phyloP scores from a whole-genome alignment of 30 jellyfish, hydroid and myxozoan genomes.

The Aurelia sp. region DNA sequence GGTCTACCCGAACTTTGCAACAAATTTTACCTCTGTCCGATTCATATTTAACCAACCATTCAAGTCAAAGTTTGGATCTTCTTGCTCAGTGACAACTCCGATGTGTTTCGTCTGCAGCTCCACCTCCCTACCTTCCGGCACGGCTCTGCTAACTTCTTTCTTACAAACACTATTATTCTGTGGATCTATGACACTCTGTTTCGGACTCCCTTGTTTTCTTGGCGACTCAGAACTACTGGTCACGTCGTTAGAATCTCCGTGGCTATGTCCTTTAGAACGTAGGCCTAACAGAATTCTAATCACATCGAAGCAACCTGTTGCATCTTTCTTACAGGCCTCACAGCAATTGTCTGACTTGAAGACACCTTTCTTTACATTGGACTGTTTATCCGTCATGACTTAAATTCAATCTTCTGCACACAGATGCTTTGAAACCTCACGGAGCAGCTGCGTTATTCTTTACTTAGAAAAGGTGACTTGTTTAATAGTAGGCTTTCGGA shows the following conservation, averaged over 20 bases:
- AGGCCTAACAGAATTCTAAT: conserved; percentile 61
- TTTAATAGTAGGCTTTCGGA: conserved; percentile 8
- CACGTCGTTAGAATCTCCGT: not conserved
- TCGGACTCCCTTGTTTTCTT: not conserved
- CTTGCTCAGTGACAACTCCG: conserved; percentile 30
- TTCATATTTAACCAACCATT: conserved; percentile 77
- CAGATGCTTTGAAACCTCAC: not conserved
- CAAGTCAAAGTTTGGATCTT: conserved; percentile 38
- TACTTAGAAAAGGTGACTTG: not conserved
- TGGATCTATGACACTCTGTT: not conserved
- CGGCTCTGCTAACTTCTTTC: conserved; percentile 13
- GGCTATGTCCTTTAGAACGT: conserved; percentile 12
- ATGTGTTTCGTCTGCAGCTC: conserved; percentile 1
- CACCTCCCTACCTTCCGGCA: conserved; percentile 55
- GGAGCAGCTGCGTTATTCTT: conserved; percentile 58
- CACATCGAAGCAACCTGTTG: conserved; percentile 68
- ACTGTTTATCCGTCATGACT: conserved; percentile 56
- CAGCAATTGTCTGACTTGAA: conserved; percentile 60
- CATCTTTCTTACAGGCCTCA: conserved; percentile 38
- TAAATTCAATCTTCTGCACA: conserved; percentile 34
- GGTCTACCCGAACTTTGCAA: not conserved
- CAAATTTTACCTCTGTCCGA: conserved; percentile 61
- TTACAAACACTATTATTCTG: not conserved
- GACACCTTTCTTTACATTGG: conserved; percentile 29
- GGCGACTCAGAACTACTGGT: not conserved